phyloP scores from a whole-genome alignment of 53 echinoderm and acorn worm species.

The Arbacia lixula region DNA sequence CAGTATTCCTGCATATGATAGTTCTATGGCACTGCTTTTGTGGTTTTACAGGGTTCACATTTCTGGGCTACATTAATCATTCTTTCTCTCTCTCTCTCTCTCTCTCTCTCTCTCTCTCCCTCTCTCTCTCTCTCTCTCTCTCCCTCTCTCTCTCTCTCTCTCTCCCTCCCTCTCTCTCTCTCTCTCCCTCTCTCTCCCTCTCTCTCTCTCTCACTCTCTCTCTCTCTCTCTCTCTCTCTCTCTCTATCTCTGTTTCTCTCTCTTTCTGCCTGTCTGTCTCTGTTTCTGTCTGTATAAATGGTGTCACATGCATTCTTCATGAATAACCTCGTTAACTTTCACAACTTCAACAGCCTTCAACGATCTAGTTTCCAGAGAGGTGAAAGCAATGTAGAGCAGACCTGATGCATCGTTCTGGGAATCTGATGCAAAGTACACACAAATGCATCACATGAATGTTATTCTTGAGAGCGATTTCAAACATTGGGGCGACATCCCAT shows the following conservation, averaged over 20 bases:
- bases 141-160: not conserved
- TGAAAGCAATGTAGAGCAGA: no score
- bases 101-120: not conserved
- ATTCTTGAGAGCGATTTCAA: no score
- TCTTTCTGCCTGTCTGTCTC: not conserved
- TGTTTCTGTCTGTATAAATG: not conserved
- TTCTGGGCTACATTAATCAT: not conserved
- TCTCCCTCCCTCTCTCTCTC: not conserved
- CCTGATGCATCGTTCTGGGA: no score
- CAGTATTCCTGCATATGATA: no score
- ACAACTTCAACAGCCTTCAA: no score
- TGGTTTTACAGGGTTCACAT: no score
- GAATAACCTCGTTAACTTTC: not conserved
- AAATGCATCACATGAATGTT: no score
- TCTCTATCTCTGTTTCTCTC: not conserved
- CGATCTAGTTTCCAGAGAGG: no score
- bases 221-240: conserved; percentile 4
- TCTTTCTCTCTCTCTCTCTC: not conserved
- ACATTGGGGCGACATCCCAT: no score
- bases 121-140: not conserved
- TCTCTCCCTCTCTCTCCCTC: not conserved
- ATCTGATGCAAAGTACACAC: no score
- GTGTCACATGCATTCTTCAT: not conserved
- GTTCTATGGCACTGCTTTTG: no score
- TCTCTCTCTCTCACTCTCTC: not conserved